Evolutionary conservation across 2,113 vertebrate species (phyloP), one percentile per base, ranked within the genome.

Genomic region (Rhinopithecus roxellana): DNA sequence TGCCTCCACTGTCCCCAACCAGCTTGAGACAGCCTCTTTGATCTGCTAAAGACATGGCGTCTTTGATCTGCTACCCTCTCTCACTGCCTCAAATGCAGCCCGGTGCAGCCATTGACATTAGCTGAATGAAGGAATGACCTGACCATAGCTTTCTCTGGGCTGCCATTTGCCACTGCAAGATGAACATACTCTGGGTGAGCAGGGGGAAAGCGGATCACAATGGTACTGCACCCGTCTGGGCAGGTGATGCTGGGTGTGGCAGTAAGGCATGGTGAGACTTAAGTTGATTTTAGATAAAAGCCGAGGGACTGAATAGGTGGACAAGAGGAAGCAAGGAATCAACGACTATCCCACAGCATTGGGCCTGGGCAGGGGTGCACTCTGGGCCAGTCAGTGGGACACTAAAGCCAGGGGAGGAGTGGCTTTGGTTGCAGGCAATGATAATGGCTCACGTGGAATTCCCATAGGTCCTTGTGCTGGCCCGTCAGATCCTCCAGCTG

Each of bases 381-480:
- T 8, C 48, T 14, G 30, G 83, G 45, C 20, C 5, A n/a, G 27
- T 35, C 9, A 27, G 40, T 2, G 3, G 17, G 83, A 88, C 27
- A 12, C 11, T 22, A 30, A 87, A 17, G n/a, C 88, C 6, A 12
- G 22, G 55, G 48, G 45, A 87, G 23, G 48, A 38, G 27, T 27
- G 75, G 23, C 55, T 75, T 43, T 43, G 83, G 22, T 7, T 78
- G 75, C 13, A 77, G 45, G 25, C 12, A 12, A 77, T 38, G 77
- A 18, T 9, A 11, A 22, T 45, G 59, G 70, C 97, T 98, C 93
- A 98, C 98, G 1, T 95, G 96, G 90, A 97, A 97, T 84, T 98
- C 97, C 98, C 98, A 98, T 95, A 96, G 83, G 77, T 95, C 96
- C 90, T 94, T 98, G 90, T 85, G 95, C 35, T 61, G 97, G 72